Base-by-base conservation (phyloP, 2,888 invertebrate species). In the Tinea semifulvella region DNA sequence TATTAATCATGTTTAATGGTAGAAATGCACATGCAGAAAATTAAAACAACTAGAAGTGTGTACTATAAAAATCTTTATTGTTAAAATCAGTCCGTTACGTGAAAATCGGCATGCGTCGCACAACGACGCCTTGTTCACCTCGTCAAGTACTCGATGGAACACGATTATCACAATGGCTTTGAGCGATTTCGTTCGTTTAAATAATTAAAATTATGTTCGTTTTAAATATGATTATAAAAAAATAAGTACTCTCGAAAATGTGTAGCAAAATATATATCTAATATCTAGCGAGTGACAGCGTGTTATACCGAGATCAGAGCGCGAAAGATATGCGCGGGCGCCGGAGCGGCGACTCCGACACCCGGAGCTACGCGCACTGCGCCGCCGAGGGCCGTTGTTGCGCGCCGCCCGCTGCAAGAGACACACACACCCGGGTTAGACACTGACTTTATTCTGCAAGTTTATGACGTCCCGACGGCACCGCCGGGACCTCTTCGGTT, bases 361-460 rank as follows among this genome's bases (percentile, higher is more conserved):
- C 77, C 16, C 60, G 61, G 70, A 65, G 68, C 77, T 80, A 81
- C 76, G 82, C 81, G 80, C 80, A 77, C 77, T 74, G 76, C 80
- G 82, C 81, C 80, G 80, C 80, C 67, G 80, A 68, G 68, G 79
- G 77, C 75, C 77, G 74, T 79, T 80, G 70, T 74, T 70, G 73
- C 76, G 74, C 74, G 69, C 66, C 67, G 65, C 75, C 74, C 77
- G 81, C 82, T 82, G 82, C 71, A 82, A 82, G 79, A 82, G 77
- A 82, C 79, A 79, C 76, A 77, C 76, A 77, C 76, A 66, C 79
- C 20, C 70, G 76, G 63, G 82, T 81, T 82, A 82, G 68, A 72
- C 72, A 73, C 76, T 69, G 63, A 70, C 65, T 47, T 50, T 53
- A 56, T 43, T 43, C 11, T 55, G 55, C 50, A 51, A 46, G n/a